Conservation (phyloP, 2,888 invertebrate genomes). For the Crematogaster levior region DNA sequence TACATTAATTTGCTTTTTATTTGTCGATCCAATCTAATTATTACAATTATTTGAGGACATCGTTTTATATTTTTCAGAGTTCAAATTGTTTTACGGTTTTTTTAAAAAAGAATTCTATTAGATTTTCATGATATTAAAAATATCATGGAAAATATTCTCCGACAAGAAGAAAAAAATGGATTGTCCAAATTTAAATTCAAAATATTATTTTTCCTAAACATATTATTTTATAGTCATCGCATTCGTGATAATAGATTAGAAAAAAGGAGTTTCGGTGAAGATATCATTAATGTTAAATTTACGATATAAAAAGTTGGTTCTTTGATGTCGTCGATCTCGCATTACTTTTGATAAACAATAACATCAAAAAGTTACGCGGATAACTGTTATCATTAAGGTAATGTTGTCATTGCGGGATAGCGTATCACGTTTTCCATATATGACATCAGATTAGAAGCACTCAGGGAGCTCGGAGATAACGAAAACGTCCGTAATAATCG, state of each 20-base stretch:
- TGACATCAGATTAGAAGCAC: constrained; percentile 1
- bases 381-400: neutral
- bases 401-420: neutral
- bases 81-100: neutral
- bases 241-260: neutral
- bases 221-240: neutral
- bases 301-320: neutral
- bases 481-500: constrained; percentile 65
- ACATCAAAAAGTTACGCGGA: neutral
- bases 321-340: neutral
- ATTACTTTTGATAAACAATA: neutral
- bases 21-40: neutral
- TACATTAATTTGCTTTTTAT: neutral
- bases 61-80: neutral
- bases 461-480: constrained; percentile 20
- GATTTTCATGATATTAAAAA: too few relatives aligned
- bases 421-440: constrained; percentile 19
- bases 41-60: neutral
- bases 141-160: neutral
- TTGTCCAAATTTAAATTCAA: neutral
- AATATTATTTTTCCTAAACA: neutral
- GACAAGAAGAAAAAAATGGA: neutral
- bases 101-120: neutral
- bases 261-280: neutral
- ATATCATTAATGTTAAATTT: neutral